A percentile compares a stretch with the other conserved stretches of the same genome.
These are phyloP conservation scores for Zaprionus kolodkinae DNA, from an alignment of 1,140 invertebrate genomes.

Conservation along the genomic window DNA sequence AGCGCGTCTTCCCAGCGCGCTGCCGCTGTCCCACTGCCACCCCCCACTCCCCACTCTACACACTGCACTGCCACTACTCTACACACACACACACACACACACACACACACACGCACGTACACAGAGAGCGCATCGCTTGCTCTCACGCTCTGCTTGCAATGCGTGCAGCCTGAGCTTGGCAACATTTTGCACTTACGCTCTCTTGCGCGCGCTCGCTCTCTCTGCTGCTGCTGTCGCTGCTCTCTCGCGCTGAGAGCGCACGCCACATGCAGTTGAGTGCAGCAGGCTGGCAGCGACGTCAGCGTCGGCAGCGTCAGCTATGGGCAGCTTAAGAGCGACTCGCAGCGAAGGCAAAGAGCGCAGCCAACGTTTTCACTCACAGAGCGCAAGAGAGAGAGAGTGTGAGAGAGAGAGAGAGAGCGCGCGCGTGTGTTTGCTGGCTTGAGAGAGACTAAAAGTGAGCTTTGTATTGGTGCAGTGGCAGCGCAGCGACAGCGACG, in stretches of 20 bases:
- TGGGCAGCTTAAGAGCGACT: constrained; percentile 37
- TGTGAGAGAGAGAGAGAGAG: constrained; percentile 1
- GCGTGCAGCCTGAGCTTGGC: constrained; percentile 22
- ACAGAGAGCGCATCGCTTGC: neutral
- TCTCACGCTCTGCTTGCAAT: constrained; percentile 5
- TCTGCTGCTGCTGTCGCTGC: neutral
- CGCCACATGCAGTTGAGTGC: constrained; percentile 18
- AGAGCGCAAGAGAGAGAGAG: neutral
- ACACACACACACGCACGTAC: neutral
- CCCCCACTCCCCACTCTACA: neutral
- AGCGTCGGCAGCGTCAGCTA: constrained; percentile 7
- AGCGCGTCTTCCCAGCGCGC: constrained; percentile 3
- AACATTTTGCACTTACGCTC: constrained; percentile 46
- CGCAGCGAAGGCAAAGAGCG: neutral
- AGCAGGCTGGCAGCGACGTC: constrained; percentile 22
- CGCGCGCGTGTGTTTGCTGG: neutral
- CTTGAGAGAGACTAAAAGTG: neutral
- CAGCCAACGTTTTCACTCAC: constrained; percentile 9
- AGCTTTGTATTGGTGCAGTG: constrained; percentile 29
- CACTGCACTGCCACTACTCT: too few relatives aligned
- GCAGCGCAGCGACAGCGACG: constrained; percentile 8
- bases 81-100: neutral
- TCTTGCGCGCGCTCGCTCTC: neutral
- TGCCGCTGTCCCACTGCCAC: too few relatives aligned
- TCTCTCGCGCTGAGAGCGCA: constrained; percentile 42